These are phyloP conservation scores for Epirrhoe tristata DNA, from an alignment of 2,888 invertebrate genomes.

Conservation along the genomic window DNA sequence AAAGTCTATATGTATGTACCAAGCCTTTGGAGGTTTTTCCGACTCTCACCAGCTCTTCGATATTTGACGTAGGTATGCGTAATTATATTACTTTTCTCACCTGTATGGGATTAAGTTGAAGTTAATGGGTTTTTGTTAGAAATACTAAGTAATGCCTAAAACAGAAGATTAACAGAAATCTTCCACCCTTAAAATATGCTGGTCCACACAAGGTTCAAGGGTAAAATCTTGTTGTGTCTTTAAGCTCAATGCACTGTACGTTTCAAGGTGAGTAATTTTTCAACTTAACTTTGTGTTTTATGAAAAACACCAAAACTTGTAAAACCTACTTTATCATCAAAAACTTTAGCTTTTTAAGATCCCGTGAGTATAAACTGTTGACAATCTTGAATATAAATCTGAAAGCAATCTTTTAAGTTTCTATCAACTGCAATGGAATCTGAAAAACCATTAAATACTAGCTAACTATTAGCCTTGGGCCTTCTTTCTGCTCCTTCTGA, in stretches of 20 bases:
- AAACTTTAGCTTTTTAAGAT: slow-evolving; percentile 24
- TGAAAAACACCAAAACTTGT: slow-evolving; percentile 22
- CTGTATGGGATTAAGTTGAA: slow-evolving; percentile 31
- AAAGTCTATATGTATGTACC: slow-evolving; percentile 29
- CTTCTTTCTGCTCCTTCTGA: background rate
- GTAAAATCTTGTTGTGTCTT: background rate
- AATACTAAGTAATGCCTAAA: slow-evolving; percentile 31
- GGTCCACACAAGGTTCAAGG: too few species aligned
- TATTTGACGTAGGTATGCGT: slow-evolving; percentile 53
- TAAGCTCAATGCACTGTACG: background rate
- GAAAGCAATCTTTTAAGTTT: slow-evolving; percentile 32
- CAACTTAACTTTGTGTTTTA: slow-evolving; percentile 21
- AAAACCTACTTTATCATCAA: slow-evolving; percentile 19
- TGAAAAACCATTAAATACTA: background rate
- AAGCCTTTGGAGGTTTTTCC: slow-evolving; percentile 8
- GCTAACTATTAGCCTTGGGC: background rate
- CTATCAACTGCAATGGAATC: slow-evolving; percentile 22
- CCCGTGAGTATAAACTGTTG: slow-evolving; percentile 28
- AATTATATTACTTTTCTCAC: slow-evolving; percentile 44
- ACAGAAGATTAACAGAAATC: background rate
- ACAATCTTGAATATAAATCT: slow-evolving; percentile 28
- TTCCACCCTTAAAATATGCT: background rate
- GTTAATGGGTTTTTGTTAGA: slow-evolving; percentile 39
- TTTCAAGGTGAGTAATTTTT: background rate
- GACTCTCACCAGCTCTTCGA: slow-evolving; percentile 44